Base-by-base conservation (phyloP, 2,113 vertebrate species). In the Artemisiospiza belli region DNA sequence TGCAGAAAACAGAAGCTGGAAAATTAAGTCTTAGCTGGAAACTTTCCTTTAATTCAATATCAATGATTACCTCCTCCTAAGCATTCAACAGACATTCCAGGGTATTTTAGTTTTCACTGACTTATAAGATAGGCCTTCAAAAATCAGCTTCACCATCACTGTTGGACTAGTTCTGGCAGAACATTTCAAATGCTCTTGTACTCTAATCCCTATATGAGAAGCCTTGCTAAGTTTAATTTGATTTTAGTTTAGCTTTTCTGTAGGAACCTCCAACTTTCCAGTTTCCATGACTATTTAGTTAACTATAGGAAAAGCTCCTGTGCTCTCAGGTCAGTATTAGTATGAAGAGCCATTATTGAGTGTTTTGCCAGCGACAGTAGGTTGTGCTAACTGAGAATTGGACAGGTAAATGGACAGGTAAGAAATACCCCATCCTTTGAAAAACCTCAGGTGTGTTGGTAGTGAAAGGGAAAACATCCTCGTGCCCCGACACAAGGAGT, bases 91-190 rank as follows among this genome's bases (percentile, higher is more conserved):
- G 49, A 46, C 11, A 25, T 69, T 70, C 23, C 18, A 80, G 43
- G 18, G 7, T 73, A 24, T 85, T 89, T 77, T 44, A 28, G 46
- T 46, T 87, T 79, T 37, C 33, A 63, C 18, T 63, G 78, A 69
- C 10, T 90, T 67, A 61, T 68, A 66, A 89, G 77, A 78, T 10
- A 64, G 41, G 35, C 31, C 25, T 84, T 74, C 68, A 81, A 78
- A 91, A 87, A 35, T 27, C 74, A 58, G 23, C 17, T 84, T 93
- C 94, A 44, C 47, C 69, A 93, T 87, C 20, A 89, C 76, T 24
- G 23, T 44, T n/a, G 61, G 41, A 37, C 28, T 59, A 31, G 44
- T 58, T 61, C 81, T 84, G 51, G 84, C 39, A 93, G 78, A 92
- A 68, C 18, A 27, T 54, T 89, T 89, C 46, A 89, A 91, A 81